A percentile compares a stretch with the other conserved stretches of the same genome.
phyloP scores from a whole-genome alignment of 2,888 invertebrate species.

The Brachyptera putata region DNA sequence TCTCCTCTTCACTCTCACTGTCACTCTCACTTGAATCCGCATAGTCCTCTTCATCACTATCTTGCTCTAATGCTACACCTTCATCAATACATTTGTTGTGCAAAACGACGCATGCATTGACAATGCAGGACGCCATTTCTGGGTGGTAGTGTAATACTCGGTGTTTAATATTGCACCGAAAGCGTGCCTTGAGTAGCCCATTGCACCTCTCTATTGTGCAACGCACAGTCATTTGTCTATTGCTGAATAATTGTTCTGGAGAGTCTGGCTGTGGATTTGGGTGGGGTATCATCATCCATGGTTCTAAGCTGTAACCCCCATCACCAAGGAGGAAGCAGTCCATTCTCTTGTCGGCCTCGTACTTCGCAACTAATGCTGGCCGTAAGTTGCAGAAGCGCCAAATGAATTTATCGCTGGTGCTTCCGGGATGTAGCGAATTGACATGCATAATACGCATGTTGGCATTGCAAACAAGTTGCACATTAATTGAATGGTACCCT shows the following conservation, averaged over 20 bases:
- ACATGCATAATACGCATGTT: too few species aligned
- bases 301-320: neutral
- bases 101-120: neutral
- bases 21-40: too few species aligned
- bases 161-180: neutral
- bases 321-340: neutral
- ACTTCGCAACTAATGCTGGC: neutral
- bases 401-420: constrained; percentile 7
- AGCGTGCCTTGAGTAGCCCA: neutral
- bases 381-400: neutral
- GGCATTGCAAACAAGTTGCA: constrained; percentile 6
- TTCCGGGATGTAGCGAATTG: neutral
- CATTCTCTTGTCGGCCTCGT: neutral
- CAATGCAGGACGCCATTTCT: too few species aligned
- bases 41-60: neutral
- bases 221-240: neutral
- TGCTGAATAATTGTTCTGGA: neutral
- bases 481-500: constrained; percentile 7
- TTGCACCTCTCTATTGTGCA: constrained; percentile 8
- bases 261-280: neutral
- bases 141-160: constrained; percentile 9
- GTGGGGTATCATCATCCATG: neutral
- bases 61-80: neutral
- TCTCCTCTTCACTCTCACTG: neutral
- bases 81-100: neutral